Conservation (phyloP, 2,888 invertebrate species). For the Melinaea marsaeus region DNA sequence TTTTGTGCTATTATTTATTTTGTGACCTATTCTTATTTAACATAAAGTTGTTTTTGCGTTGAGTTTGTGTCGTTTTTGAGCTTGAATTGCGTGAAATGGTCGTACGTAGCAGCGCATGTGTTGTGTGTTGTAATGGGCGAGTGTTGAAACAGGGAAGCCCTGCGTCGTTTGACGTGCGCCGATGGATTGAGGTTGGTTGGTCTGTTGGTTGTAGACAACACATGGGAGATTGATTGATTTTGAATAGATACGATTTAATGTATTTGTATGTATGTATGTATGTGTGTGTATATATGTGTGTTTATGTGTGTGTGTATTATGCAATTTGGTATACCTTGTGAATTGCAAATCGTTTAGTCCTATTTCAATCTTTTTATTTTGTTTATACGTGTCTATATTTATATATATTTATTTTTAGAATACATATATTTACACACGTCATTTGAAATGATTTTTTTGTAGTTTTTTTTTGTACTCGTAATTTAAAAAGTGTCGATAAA, state of each 20-base stretch:
- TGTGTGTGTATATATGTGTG: too few species aligned
- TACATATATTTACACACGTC: too few species aligned
- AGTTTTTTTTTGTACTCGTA: too few species aligned
- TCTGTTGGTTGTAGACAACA: slow-evolving; percentile 21
- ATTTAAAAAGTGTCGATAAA: too few species aligned
- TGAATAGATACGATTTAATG: slow-evolving; percentile 20
- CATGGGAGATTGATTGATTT: slow-evolving; percentile 25
- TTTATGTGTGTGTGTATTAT: neutral
- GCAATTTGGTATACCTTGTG: too few species aligned
- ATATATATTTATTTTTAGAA: too few species aligned
- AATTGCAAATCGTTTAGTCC: too few species aligned
- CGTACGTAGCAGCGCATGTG: slow-evolving; percentile 29
- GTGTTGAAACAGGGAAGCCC: slow-evolving; percentile 49
- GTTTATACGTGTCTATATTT: too few species aligned
- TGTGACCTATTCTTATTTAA: neutral
- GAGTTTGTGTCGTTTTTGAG: slow-evolving; percentile 15
- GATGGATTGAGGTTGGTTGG: slow-evolving; percentile 38
- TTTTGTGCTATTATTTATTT: slow-evolving; percentile 3
- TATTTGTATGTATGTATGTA: neutral
- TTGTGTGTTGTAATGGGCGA: slow-evolving; percentile 39
- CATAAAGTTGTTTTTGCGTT: slow-evolving; percentile 26
- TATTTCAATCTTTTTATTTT: too few species aligned
- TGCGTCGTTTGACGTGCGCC: slow-evolving; percentile 42
- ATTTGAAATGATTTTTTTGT: too few species aligned
- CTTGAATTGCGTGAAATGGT: slow-evolving; percentile 33